Percentiles rank a stretch among this genome's conserved stretches.
phyloP scores from a whole-genome alignment of 2,113 vertebrate genomes.

The Stegastes partitus region DNA sequence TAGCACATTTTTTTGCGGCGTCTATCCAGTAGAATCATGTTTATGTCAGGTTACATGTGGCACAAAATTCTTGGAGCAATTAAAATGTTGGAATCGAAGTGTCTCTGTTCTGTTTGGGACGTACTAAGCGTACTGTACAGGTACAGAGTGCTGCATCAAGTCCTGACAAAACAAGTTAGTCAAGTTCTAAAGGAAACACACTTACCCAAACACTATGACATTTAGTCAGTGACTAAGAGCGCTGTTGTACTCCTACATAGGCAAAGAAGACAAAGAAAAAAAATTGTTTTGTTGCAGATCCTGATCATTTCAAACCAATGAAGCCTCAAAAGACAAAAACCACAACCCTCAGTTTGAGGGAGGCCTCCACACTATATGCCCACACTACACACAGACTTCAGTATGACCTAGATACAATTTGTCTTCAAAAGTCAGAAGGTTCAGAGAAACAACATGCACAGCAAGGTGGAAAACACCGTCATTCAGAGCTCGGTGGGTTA shows the following conservation, averaged over 20 bases:
- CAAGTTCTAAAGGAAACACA: constrained; percentile 45
- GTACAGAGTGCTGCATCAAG: no score
- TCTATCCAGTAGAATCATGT: not conserved
- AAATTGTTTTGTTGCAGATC: not conserved
- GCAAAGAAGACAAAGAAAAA: not conserved
- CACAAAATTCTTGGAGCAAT: not conserved
- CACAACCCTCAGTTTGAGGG: not conserved
- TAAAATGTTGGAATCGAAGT: not conserved
- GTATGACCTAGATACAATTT: constrained; percentile 53
- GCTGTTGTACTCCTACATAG: not conserved
- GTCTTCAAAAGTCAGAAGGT: constrained; percentile 42
- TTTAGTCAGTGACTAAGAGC: not conserved
- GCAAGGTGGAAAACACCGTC: constrained; percentile 8
- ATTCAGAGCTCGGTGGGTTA: constrained; percentile 9
- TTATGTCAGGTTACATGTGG: not conserved
- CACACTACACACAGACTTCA: constrained; percentile 42
- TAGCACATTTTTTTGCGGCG: not conserved
- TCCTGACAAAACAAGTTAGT: constrained; percentile 30
- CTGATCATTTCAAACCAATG: not conserved
- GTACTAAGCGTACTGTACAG: no score
- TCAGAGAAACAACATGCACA: constrained; percentile 20
- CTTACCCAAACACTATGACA: not conserved
- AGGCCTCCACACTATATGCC: constrained; percentile 16
- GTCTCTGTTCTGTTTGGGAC: not conserved
- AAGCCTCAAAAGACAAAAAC: no score